These are phyloP conservation scores for Lepisosteus oculatus DNA, from an alignment of 2,113 vertebrate genomes.

Conservation along the genomic window DNA sequence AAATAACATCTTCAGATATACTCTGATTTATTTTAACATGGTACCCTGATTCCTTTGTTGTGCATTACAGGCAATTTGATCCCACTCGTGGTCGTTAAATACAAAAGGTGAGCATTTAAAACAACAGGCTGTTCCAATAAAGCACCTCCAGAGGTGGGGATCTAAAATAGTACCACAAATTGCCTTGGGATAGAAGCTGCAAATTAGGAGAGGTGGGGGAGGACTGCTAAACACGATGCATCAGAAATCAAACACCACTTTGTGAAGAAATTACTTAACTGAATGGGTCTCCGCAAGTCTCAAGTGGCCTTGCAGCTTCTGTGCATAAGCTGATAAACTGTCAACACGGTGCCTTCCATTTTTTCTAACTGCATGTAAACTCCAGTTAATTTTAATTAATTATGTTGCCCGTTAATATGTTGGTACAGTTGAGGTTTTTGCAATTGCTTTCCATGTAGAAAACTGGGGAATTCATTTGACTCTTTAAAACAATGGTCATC, in stretches of 20 bases:
- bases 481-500: too few relatives aligned
- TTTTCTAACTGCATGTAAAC: too few relatives aligned
- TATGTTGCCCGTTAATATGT: too few relatives aligned
- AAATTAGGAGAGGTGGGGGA: neutral
- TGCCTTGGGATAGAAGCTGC: neutral
- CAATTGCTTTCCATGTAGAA: too few relatives aligned
- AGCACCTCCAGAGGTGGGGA: neutral
- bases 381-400: too few relatives aligned
- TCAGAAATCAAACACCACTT: neutral
- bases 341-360: neutral
- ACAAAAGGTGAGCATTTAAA: constrained; percentile 15
- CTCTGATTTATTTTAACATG: constrained; percentile 14
- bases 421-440: too few relatives aligned
- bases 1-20: constrained; percentile 11
- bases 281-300: neutral
- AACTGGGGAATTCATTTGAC: too few relatives aligned
- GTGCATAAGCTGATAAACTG: neutral
- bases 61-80: constrained; percentile 13
- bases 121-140: neutral
- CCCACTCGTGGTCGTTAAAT: constrained; percentile 10
- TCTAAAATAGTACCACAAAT: neutral
- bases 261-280: neutral
- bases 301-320: neutral
- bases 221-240: neutral
- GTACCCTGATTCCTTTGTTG: constrained; percentile 11